Base-by-base conservation (phyloP, 2,797 vertebrate genomes). In the Decapterus maruadsi region DNA sequence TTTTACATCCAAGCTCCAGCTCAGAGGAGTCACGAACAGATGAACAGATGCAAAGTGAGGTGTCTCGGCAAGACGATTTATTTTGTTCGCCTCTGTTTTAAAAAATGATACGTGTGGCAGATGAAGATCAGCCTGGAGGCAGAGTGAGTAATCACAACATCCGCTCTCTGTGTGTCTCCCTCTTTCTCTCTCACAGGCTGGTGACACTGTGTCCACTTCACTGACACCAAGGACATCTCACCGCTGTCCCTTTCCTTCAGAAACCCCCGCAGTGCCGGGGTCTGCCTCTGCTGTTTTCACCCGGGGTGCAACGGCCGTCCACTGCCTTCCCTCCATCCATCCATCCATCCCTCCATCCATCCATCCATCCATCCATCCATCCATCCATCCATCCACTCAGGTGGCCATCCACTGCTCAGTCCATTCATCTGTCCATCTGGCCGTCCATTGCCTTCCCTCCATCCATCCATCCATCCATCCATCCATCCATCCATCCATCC, bases 51-150 rank as follows among this genome's bases (percentile, higher is more conserved):
- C 63, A 61, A 22, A 48, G 10, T 11, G 69, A 80, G 6, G 26
- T 11, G 8, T 77, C 50, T 38, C 43, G 61, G 68, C 54, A 61
- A 68, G 66, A 75, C 2, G 40, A 12, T 14, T 70, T 12, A 72
- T 75, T 68, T 62, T 62, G 19, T 72, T 63, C 68, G 43, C 58
- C 51, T 71, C 40, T 66, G 67, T 62, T 80, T 46, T 26, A 53
- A 68, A 58, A 72, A 77, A 58, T 60, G 42, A 63, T 10, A 62
- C 77, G 14, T n/a, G 3, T 34, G 36, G 14, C 20, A 0, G 54
- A 80, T 80, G 68, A 62, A 65, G 64, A 65, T 1, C 6, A 14
- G 7, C 69, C 72, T 10, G 48, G 36, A 59, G 82, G 73, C 67
- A 63, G 34, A 42, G 65, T 75, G 58, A 79, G 77, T 65, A 74